Evolutionary conservation across 2,888 invertebrate genomes (phyloP).

Genomic region (Orthonevra nobilis): DNA sequence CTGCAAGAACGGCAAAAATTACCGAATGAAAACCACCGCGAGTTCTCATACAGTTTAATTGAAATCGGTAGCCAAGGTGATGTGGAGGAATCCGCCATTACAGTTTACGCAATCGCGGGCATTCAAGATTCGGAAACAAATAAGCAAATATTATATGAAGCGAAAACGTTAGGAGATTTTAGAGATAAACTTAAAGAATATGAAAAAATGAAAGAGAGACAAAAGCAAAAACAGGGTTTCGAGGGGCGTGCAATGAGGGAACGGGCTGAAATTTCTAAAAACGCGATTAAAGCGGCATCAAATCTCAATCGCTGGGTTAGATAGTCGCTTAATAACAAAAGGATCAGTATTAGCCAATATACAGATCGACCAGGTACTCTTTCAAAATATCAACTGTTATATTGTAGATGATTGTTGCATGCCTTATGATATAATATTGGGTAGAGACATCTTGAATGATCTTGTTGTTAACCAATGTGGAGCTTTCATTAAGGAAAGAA

Average conservation of each 20-base stretch:
- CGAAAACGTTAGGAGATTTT: slow-evolving; percentile 1
- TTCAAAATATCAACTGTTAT: slow-evolving; percentile 5
- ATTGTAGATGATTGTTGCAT: slow-evolving; percentile 2
- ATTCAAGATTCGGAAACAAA: slow-evolving; percentile 4
- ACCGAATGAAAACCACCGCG: slow-evolving; percentile 13
- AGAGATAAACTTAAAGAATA: not conserved
- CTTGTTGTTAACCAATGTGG: not conserved
- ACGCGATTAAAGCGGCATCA: slow-evolving; percentile 5
- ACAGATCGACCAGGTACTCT: slow-evolving; percentile 17
- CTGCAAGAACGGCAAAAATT: slow-evolving; percentile 11
- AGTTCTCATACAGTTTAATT: slow-evolving; percentile 23
- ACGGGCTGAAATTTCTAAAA: not conserved
- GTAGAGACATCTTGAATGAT: slow-evolving; percentile 14
- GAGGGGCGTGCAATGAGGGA: not conserved
- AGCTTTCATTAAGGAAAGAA: not conserved
- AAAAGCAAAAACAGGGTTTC: not conserved
- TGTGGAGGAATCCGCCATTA: slow-evolving; percentile 21
- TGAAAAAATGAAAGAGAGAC: not conserved
- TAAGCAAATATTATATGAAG: slow-evolving; percentile 12
- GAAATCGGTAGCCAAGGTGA: slow-evolving; percentile 18
- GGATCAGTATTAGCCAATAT: not conserved
- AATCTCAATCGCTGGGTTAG: not conserved
- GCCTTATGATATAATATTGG: not conserved
- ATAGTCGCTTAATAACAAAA: not conserved
- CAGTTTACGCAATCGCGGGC: slow-evolving; percentile 20